Conservation (phyloP, 2,797 vertebrate genomes). For the Lates japonicus region DNA sequence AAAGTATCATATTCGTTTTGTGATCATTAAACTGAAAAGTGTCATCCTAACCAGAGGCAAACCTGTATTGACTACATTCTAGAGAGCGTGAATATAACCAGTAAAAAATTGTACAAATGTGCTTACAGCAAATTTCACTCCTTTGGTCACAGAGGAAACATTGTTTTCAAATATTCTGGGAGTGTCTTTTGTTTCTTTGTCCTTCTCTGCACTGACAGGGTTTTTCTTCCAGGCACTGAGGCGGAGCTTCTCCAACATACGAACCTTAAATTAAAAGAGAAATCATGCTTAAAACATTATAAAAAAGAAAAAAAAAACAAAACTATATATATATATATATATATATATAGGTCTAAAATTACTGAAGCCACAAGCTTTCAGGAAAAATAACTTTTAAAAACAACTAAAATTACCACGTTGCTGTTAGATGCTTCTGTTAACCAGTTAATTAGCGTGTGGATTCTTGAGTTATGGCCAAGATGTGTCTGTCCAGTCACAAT, state of each 20-base stretch:
- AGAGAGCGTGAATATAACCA: neutral
- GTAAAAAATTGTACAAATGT: neutral
- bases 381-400: too few relatives aligned
- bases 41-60: neutral
- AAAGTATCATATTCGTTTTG: neutral
- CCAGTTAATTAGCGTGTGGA: too few relatives aligned
- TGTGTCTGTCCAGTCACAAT: too few relatives aligned
- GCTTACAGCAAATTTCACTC: constrained; percentile 86
- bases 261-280: constrained; percentile 73
- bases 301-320: neutral
- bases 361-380: too few relatives aligned
- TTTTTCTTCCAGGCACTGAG: constrained; percentile 89
- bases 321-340: neutral
- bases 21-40: neutral
- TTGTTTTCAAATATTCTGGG: constrained; percentile 49
- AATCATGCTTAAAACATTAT: neutral
- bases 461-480: too few relatives aligned
- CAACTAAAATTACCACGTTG: too few relatives aligned
- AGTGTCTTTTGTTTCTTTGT: constrained; percentile 48
- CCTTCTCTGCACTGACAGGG: constrained; percentile 62
- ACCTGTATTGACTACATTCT: neutral
- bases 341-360: too few relatives aligned
- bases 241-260: constrained; percentile 91
- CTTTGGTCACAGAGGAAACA: constrained; percentile 53
- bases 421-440: too few relatives aligned